Evolutionary conservation across 64 coral and sea anemone species (phyloP).

Genomic region (Exaiptasia diaphana): DNA sequence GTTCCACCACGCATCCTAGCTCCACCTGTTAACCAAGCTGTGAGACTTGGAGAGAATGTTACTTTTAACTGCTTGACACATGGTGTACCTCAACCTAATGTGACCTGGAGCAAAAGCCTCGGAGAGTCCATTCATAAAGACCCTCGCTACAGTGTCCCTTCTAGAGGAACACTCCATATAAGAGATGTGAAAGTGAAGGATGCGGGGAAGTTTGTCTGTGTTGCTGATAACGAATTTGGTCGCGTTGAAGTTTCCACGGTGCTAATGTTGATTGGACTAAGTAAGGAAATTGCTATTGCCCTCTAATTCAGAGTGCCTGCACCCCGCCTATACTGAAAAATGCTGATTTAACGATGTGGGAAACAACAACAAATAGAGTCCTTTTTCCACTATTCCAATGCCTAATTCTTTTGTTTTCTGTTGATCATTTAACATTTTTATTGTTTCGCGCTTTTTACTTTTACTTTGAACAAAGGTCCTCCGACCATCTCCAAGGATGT

Average conservation of each 20-base stretch:
- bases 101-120: conserved; percentile 65
- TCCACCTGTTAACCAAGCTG: conserved; percentile 46
- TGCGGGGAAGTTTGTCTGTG: conserved; percentile 64
- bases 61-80: conserved; percentile 60
- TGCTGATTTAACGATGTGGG: too few relatives aligned
- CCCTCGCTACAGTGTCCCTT: conserved; percentile 43
- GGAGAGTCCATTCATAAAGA: conserved; percentile 20
- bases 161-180: conserved; percentile 52
- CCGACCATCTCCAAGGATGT: conserved; percentile 47
- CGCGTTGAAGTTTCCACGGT: conserved; percentile 37
- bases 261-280: conserved; percentile 65
- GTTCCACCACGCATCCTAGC: conserved; percentile 33
- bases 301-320: too few relatives aligned
- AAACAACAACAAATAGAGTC: too few relatives aligned
- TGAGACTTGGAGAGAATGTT: conserved; percentile 57
- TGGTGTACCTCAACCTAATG: conserved; percentile 54
- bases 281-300: conserved; percentile 34
- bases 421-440: too few relatives aligned
- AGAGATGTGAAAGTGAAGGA: conserved; percentile 48
- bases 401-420: too few relatives aligned
- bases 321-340: too few relatives aligned
- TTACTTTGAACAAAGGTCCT: too few relatives aligned
- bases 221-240: conserved; percentile 65
- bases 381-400: too few relatives aligned
- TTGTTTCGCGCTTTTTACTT: too few relatives aligned